Percentiles rank a stretch among this genome's conserved stretches.
Conservation (phyloP, 2,797 vertebrate species). For the Oreonectes daqikongensis region DNA sequence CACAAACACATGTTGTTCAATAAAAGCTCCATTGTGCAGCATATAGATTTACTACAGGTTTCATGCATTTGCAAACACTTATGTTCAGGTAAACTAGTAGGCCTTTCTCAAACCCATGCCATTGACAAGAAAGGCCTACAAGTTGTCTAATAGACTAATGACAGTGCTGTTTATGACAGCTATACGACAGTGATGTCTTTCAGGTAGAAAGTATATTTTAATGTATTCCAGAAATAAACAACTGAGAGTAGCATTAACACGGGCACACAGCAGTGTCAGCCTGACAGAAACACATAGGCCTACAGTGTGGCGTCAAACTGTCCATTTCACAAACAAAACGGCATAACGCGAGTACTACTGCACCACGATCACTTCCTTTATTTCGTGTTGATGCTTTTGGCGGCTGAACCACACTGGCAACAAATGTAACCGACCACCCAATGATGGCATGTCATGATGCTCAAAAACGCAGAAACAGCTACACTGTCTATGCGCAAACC, state of each 20-base stretch:
- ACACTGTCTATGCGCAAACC: conserved; percentile 24
- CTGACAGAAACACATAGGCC: neutral
- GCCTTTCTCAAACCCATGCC: no score
- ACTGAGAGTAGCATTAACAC: neutral
- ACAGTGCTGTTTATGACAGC: neutral
- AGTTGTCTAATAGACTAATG: neutral
- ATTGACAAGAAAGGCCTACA: neutral
- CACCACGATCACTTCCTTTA: conserved; percentile 11
- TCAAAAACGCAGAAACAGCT: no score
- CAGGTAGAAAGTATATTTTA: neutral
- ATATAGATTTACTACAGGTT: no score
- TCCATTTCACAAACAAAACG: neutral
- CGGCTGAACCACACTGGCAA: conserved; percentile 6
- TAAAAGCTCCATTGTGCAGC: no score
- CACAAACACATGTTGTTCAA: no score
- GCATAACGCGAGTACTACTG: neutral
- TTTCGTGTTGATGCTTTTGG: conserved; percentile 11
- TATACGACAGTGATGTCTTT: neutral
- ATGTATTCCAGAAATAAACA: neutral
- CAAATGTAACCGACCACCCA: conserved; percentile 1
- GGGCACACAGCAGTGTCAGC: neutral
- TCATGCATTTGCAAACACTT: no score
- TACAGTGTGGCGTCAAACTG: neutral
- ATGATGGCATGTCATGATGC: conserved; percentile 21
- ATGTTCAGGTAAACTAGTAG: no score